phyloP scores from a whole-genome alignment of 2,888 invertebrate species.

The Orthonevra nobilis region DNA sequence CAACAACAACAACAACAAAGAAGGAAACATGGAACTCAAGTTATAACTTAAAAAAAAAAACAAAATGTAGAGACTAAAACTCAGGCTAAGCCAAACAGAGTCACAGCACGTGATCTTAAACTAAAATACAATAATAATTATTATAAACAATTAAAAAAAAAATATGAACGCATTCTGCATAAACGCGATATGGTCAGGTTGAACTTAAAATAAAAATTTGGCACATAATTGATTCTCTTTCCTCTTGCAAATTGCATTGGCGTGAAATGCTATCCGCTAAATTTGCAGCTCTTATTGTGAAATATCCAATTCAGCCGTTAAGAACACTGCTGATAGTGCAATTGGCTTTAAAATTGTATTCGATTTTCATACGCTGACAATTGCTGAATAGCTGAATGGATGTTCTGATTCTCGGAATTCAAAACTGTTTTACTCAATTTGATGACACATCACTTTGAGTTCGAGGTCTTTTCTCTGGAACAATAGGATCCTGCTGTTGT shows the following conservation, averaged over 20 bases:
- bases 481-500: conserved; percentile 31
- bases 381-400: neutral
- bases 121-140: conserved; percentile 28
- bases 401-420: too few species aligned
- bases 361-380: neutral
- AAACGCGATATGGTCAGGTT: conserved; percentile 36
- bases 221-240: conserved; percentile 59
- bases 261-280: too few species aligned
- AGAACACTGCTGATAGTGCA: neutral
- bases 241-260: too few species aligned
- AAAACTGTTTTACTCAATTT: too few species aligned
- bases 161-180: conserved; percentile 11
- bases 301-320: too few species aligned
- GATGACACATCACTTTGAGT: conserved; percentile 60
- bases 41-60: conserved; percentile 26
- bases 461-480: conserved; percentile 51
- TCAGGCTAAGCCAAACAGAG: conserved; percentile 74
- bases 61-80: conserved; percentile 14
- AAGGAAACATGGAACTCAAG: conserved; percentile 9
- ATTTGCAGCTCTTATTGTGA: too few species aligned
- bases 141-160: conserved; percentile 16
- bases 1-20: conserved; percentile 37
- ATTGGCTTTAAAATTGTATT: neutral
- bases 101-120: conserved; percentile 77
- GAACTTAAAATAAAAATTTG: conserved; percentile 48